Evolutionary conservation across 2,888 invertebrate genomes (phyloP), one percentile per base, ranked within the genome.

Genomic region (Diarsia dahlii): DNA sequence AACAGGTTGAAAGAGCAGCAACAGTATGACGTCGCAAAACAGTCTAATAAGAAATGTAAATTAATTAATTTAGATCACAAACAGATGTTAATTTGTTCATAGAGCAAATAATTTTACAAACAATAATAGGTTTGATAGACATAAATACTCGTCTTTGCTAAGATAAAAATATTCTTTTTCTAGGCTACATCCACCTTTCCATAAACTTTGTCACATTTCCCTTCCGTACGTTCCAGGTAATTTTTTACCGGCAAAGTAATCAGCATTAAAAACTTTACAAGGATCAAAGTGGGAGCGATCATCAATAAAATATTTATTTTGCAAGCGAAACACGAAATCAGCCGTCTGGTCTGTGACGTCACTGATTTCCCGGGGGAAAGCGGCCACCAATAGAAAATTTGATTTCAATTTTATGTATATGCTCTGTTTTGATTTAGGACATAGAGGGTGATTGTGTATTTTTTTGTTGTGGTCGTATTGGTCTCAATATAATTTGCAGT

Each of bases 241-340:
- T 70, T 60, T 84, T 72, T 63, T 58, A 64, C 69, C 60, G 60
- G 62, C 13, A 63, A 84, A 81, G 81, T 80, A 92, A 93, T 93
- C 90, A 92, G 74, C 88, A 88, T 92, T 91, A 91, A 92, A 87
- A 90, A 89, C 88, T 88, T 90, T 87, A 89, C 83, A 70, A 82
- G 86, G 88, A 91, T 92, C 90, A 92, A 92, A 92, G 89, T 85
- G 80, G 60, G 84, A 81, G 86, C 89, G 85, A 90, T 93, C 90
- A 90, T 91, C 92, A 90, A 93, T 93, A 94, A 93, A 93, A 93
- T 90, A 92, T 90, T 91, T 91, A 91, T 91, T 93, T 92, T 90
- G 84, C 87, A 89, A 88, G 84, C 89, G 90, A 87, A 90, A 91
- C 91, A 90, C 91, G 89, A 92, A 93, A 93, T 93, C 92, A 91